These are phyloP conservation scores for Sesia bembeciformis DNA, from an alignment of 2,888 invertebrate species.

Conservation along the genomic window DNA sequence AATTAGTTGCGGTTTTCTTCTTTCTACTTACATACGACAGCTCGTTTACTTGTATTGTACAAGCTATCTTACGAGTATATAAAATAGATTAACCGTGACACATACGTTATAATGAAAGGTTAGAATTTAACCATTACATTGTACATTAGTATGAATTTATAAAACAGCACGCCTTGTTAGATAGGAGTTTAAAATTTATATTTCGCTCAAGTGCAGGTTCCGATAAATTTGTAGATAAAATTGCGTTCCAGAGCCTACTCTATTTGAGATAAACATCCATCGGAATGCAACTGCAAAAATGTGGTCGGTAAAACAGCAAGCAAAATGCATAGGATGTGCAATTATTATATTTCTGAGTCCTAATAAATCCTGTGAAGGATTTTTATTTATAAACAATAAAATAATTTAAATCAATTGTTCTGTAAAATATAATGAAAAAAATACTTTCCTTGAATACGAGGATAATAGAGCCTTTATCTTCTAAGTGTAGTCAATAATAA, in stretches of 20 bases:
- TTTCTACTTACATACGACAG: conserved; percentile 5
- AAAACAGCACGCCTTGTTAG: not conserved
- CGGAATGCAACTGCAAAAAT: not conserved
- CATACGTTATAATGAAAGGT: not conserved
- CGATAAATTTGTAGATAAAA: not conserved
- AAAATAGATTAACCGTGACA: not conserved
- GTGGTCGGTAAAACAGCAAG: not conserved
- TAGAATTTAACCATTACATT: not conserved
- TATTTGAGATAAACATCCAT: not conserved
- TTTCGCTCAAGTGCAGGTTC: not conserved
- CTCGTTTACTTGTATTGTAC: not conserved
- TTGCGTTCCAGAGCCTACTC: not conserved
- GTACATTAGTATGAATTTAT: not conserved
- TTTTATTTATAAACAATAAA: too few species aligned
- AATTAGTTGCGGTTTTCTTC: conserved; percentile 18
- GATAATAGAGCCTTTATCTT: too few species aligned
- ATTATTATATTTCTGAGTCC: not conserved
- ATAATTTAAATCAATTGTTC: too few species aligned
- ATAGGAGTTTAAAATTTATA: not conserved
- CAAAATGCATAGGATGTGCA: not conserved
- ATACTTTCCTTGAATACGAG: too few species aligned
- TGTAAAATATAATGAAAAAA: too few species aligned
- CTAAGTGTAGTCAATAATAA: too few species aligned
- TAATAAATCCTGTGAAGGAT: too few species aligned
- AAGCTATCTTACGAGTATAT: not conserved